Evolutionary conservation across 2,797 vertebrate genomes (phyloP).

Genomic region (Trematomus bernacchii): DNA sequence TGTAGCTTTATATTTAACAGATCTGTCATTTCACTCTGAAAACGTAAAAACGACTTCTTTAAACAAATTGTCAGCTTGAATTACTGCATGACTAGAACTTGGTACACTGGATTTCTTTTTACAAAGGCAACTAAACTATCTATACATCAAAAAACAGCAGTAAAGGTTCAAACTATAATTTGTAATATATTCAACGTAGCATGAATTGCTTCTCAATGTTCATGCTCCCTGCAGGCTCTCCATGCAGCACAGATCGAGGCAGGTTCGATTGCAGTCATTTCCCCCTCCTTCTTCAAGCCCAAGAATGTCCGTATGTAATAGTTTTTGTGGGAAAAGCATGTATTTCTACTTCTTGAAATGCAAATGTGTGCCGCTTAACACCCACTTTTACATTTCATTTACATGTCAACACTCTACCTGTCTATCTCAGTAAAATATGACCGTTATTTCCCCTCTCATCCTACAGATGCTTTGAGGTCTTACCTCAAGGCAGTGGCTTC

Average conservation of each 20-base stretch:
- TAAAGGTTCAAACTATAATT: not conserved
- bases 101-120: not conserved
- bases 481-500: slow-evolving; percentile 90
- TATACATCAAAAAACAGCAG: not conserved
- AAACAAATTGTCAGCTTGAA: not conserved
- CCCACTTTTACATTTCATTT: not conserved
- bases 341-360: not conserved
- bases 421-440: not conserved
- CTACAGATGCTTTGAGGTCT: slow-evolving; percentile 83
- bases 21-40: too few relatives aligned
- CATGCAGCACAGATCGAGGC: slow-evolving; percentile 89
- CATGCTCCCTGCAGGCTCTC: slow-evolving; percentile 82
- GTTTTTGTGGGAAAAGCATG: not conserved
- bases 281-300: slow-evolving; percentile 93
- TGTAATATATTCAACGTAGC: not conserved
- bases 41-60: not conserved
- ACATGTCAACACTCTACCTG: not conserved
- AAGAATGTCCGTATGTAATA: slow-evolving; percentile 82
- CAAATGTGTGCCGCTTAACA: not conserved
- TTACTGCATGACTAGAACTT: not conserved
- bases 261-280: slow-evolving; percentile 90
- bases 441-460: slow-evolving; percentile 20
- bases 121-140: not conserved
- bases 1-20: not conserved
- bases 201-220: not conserved